A percentile compares a stretch with the other conserved stretches of the same genome.
phyloP scores from a whole-genome alignment of 2,113 vertebrate species.

The Gnathonemus longibarbis region DNA sequence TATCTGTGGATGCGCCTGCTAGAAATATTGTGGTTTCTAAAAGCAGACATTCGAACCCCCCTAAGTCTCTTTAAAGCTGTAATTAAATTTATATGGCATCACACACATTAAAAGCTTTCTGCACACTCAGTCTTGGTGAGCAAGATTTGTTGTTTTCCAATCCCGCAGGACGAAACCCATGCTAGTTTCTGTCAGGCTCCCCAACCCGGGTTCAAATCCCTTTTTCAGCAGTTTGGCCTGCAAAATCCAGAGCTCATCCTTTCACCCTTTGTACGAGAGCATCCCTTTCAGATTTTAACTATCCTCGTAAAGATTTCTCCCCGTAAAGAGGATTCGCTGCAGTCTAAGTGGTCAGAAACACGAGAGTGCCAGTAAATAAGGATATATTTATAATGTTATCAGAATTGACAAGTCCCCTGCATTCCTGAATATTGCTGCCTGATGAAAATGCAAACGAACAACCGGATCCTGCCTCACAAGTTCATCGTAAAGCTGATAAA shows the following conservation, averaged over 20 bases:
- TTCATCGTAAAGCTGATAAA: not conserved
- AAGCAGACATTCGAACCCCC: slow-evolving; percentile 18
- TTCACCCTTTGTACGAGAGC: slow-evolving; percentile 42
- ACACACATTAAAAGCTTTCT: slow-evolving; percentile 36
- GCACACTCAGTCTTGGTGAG: slow-evolving; percentile 18
- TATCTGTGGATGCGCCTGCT: slow-evolving; percentile 27
- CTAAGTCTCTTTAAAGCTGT: slow-evolving; percentile 18
- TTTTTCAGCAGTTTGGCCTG: slow-evolving; percentile 35
- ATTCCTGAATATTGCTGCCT: not conserved
- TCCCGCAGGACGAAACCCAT: not conserved
- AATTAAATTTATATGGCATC: slow-evolving; percentile 36
- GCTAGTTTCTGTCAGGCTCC: slow-evolving; percentile 23
- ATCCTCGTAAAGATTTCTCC: slow-evolving; percentile 37
- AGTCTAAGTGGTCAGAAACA: not conserved
- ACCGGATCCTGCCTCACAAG: not conserved
- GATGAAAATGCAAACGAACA: not conserved
- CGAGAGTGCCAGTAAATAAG: not conserved
- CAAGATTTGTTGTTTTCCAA: slow-evolving; percentile 34
- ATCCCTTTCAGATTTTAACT: slow-evolving; percentile 34
- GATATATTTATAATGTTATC: not conserved
- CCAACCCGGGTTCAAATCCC: slow-evolving; percentile 21
- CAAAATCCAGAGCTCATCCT: slow-evolving; percentile 40
- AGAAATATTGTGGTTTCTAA: slow-evolving; percentile 39
- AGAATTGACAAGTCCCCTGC: not conserved
- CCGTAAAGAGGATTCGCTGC: slow-evolving; percentile 13